Percentiles rank a stretch among this genome's conserved stretches.
Evolutionary conservation across 2,797 vertebrate species (phyloP).

Genomic region (Melanotaenia trifasciata): DNA sequence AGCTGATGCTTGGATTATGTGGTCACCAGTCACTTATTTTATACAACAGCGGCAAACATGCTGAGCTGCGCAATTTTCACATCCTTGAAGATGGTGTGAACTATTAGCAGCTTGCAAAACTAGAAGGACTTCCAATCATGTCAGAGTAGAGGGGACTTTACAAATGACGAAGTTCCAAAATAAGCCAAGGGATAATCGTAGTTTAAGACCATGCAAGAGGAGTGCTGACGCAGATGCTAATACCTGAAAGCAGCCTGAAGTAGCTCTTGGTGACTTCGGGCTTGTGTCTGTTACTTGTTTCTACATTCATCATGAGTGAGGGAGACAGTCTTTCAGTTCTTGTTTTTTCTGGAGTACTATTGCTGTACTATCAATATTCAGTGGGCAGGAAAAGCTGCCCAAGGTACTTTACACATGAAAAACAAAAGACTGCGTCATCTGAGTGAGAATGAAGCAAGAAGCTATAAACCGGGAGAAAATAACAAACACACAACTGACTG

Average conservation of each 20-base stretch:
- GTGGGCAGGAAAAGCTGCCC: conserved; percentile 63
- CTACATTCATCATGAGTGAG: conserved; percentile 39
- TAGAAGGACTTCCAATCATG: conserved; percentile 55
- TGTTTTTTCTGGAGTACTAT: conserved; percentile 58
- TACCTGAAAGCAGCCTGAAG: conserved; percentile 45
- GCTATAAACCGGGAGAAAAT: conserved; percentile 32
- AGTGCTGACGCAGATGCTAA: conserved; percentile 69
- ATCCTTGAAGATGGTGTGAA: conserved; percentile 63
- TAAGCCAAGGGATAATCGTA: conserved; percentile 74
- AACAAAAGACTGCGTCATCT: conserved; percentile 40
- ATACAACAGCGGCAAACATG: conserved; percentile 74
- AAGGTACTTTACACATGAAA: conserved; percentile 53
- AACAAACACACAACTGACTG: conserved; percentile 22
- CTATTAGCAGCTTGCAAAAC: conserved; percentile 67
- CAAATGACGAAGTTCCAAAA: conserved; percentile 74
- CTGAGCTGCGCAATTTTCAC: conserved; percentile 69
- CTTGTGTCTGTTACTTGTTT: conserved; percentile 70
- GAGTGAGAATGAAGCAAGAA: conserved; percentile 18
- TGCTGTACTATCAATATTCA: conserved; percentile 58
- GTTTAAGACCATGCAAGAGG: conserved; percentile 57
- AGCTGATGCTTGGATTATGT: conserved; percentile 65
- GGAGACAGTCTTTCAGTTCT: conserved; percentile 72
- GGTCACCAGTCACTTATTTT: conserved; percentile 71
- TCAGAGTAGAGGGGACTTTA: conserved; percentile 46
- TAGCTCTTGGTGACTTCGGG: conserved; percentile 61